Evolutionary conservation across 2,113 vertebrate genomes (phyloP).

Genomic region (Jacana jacana): DNA sequence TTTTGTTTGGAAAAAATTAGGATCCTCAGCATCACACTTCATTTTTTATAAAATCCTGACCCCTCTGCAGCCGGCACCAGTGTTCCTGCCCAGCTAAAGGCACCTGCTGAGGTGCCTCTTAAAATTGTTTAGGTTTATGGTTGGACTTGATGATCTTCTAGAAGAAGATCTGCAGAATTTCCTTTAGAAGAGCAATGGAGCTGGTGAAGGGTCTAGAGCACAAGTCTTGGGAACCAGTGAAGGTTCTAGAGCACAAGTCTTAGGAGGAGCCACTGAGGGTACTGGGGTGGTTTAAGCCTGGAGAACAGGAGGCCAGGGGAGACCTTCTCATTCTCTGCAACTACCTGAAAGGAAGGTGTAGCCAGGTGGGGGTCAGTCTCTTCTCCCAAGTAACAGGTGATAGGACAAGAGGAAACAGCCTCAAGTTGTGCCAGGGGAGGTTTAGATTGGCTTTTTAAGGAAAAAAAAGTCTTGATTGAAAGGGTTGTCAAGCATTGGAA

Average conservation of each 20-base stretch:
- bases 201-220: neutral
- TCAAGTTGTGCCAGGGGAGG: neutral
- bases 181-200: neutral
- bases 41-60: neutral
- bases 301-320: neutral
- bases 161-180: too few relatives aligned
- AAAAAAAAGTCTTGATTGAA: neutral
- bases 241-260: neutral
- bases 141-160: neutral
- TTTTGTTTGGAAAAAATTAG: neutral
- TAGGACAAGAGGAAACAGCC: neutral
- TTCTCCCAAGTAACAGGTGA: neutral
- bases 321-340: neutral
- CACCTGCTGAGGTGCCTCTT: neutral
- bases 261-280: neutral
- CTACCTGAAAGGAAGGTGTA: neutral
- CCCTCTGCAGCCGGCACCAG: neutral
- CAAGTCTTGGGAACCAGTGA: neutral
- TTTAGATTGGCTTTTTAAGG: neutral
- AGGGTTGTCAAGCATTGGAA: neutral
- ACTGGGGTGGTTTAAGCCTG: neutral
- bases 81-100: neutral
- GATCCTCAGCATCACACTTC: too few relatives aligned
- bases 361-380: neutral
- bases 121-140: neutral